phyloP scores from a whole-genome alignment of 2,888 invertebrate genomes.

The Tolmerus cingulatus region DNA sequence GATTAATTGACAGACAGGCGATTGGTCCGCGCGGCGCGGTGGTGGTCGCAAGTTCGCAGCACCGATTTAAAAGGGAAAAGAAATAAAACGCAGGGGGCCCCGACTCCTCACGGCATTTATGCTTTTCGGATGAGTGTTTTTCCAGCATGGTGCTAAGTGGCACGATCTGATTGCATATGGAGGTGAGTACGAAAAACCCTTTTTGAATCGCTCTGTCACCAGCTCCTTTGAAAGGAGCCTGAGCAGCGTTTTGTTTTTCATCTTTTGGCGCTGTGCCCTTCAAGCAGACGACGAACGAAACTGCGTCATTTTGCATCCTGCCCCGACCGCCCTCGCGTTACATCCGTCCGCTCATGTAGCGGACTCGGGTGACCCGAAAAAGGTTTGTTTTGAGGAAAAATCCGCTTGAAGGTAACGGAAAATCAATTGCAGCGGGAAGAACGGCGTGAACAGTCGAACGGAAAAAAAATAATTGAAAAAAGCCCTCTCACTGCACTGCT shows the following conservation, averaged over 20 bases:
- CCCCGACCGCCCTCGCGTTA: not conserved
- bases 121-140: not conserved
- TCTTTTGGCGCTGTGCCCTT: not conserved
- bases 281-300: not conserved
- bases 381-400: not conserved
- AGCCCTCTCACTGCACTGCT: slow-evolving; percentile 18
- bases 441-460: not conserved
- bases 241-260: not conserved
- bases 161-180: slow-evolving; percentile 34
- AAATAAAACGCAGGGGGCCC: not conserved
- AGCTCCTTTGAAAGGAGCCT: not conserved
- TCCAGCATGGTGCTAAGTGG: slow-evolving; percentile 24
- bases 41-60: not conserved
- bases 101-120: not conserved
- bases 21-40: not conserved
- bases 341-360: not conserved
- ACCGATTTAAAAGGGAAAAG: not conserved
- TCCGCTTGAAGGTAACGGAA: slow-evolving; percentile 1
- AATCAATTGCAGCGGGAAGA: slow-evolving; percentile 28
- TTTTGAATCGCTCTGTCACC: not conserved
- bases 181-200: not conserved
- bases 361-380: not conserved
- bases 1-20: not conserved
- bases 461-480: not conserved
- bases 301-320: slow-evolving; percentile 6